A percentile compares a stretch with the other conserved stretches of the same genome.
These are phyloP conservation scores for Bimastos eiseni DNA, from an alignment of 2,888 invertebrate genomes.

Conservation along the genomic window DNA sequence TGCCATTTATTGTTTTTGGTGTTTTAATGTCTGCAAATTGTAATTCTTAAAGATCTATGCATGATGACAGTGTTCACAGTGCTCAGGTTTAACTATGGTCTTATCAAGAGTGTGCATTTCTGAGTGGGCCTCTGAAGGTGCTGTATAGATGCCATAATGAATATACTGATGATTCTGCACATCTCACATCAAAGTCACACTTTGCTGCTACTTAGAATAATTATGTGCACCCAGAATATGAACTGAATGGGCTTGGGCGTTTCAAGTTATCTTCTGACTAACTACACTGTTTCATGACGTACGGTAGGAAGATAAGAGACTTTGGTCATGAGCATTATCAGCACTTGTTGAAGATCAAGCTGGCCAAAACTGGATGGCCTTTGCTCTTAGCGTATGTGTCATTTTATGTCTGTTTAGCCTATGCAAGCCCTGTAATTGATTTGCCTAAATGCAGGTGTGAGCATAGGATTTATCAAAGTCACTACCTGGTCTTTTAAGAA, in stretches of 20 bases:
- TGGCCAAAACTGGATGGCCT: background rate
- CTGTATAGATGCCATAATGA: background rate
- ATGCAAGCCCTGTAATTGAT: background rate
- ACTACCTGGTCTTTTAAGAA: background rate
- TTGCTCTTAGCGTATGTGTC: background rate
- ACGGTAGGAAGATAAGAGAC: background rate
- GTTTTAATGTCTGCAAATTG: background rate
- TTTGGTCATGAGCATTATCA: background rate
- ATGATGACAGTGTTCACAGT: no score
- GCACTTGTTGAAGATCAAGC: background rate
- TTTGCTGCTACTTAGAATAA: background rate
- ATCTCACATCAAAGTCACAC: background rate
- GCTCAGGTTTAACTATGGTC: no score
- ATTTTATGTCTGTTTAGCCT: background rate
- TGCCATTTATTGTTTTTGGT: background rate
- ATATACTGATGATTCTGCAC: background rate
- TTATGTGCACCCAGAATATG: background rate
- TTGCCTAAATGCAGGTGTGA: background rate
- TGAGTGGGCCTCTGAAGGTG: background rate
- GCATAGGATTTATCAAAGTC: background rate
- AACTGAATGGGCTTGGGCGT: background rate
- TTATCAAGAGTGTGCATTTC: background rate
- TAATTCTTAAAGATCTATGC: no score
- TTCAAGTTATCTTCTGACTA: background rate
- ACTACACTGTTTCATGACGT: background rate